Conservation (phyloP, 1,140 invertebrate genomes). For the Euura saliciscinereae region DNA sequence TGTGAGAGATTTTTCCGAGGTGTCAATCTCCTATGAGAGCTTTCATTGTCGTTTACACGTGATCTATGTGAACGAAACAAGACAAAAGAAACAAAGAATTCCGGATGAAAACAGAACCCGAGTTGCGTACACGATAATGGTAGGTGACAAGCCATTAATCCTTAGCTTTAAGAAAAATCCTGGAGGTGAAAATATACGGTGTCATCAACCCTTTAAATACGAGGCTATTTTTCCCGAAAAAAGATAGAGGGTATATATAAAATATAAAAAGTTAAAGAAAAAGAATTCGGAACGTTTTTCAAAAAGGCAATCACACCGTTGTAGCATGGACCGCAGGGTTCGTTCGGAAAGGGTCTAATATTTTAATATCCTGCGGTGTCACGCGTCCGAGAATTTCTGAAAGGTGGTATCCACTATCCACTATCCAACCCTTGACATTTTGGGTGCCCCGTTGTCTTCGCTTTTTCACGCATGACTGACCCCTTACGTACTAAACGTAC, state of each 20-base stretch:
- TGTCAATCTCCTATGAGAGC: neutral
- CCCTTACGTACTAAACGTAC: slow-evolving; percentile 24
- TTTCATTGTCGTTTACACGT: neutral
- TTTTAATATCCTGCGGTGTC: slow-evolving; percentile 51
- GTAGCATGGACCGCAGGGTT: neutral
- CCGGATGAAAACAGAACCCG: neutral
- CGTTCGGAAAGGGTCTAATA: slow-evolving; percentile 27
- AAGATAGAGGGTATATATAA: neutral
- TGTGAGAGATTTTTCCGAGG: neutral
- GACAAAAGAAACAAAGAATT: neutral
- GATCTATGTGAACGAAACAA: neutral
- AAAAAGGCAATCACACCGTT: slow-evolving; percentile 4
- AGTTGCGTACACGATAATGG: slow-evolving; percentile 8
- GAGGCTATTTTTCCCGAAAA: neutral
- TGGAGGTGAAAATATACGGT: neutral
- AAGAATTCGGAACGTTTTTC: slow-evolving; percentile 6
- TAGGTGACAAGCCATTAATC: slow-evolving; percentile 24
- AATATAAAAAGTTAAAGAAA: neutral
- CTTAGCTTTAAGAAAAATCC: slow-evolving; percentile 17
- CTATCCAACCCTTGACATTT: slow-evolving; percentile 21
- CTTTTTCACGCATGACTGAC: slow-evolving; percentile 47
- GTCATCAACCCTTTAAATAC: slow-evolving; percentile 13
- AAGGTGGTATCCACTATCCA: neutral
- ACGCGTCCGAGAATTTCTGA: slow-evolving; percentile 27
- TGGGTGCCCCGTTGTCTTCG: slow-evolving; percentile 42